phyloP scores from a whole-genome alignment of 2,888 invertebrate genomes.

The Mesochorus sp. region DNA sequence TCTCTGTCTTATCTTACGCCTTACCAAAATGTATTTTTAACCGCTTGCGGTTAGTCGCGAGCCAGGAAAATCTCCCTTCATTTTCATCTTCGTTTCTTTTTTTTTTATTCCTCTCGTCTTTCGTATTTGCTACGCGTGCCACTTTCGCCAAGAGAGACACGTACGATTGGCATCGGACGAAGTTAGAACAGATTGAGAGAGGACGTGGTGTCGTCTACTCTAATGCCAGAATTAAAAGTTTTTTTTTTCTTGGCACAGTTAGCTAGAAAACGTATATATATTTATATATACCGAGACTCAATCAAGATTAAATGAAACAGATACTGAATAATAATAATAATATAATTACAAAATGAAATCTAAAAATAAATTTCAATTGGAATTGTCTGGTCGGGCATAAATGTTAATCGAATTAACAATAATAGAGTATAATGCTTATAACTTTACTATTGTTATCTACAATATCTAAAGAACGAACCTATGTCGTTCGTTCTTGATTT shows the following conservation, averaged over 20 bases:
- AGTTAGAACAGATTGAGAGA: not conserved
- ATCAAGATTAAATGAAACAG: not conserved
- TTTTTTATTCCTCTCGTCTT: conserved; percentile 16
- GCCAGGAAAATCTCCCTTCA: conserved; percentile 27
- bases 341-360: not conserved
- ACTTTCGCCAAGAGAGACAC: conserved; percentile 49
- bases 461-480: not conserved
- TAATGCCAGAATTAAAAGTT: not conserved
- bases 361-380: too few species aligned
- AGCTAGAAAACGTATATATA: not conserved
- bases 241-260: not conserved
- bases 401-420: too few species aligned
- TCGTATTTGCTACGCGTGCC: not conserved
- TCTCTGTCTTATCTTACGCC: conserved; percentile 1
- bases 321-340: not conserved
- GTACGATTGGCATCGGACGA: conserved; percentile 46
- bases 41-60: conserved; percentile 3
- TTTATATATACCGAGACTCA: not conserved
- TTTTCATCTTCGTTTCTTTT: conserved; percentile 2
- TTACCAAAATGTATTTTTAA: conserved; percentile 53
- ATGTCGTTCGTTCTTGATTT: not conserved
- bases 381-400: too few species aligned
- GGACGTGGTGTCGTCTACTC: conserved; percentile 32
- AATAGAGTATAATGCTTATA: not conserved
- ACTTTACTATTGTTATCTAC: not conserved